Percentiles rank a stretch among this genome's conserved stretches.
phyloP scores from a whole-genome alignment of 2,888 invertebrate genomes.

The Hoplodrina blanda region DNA sequence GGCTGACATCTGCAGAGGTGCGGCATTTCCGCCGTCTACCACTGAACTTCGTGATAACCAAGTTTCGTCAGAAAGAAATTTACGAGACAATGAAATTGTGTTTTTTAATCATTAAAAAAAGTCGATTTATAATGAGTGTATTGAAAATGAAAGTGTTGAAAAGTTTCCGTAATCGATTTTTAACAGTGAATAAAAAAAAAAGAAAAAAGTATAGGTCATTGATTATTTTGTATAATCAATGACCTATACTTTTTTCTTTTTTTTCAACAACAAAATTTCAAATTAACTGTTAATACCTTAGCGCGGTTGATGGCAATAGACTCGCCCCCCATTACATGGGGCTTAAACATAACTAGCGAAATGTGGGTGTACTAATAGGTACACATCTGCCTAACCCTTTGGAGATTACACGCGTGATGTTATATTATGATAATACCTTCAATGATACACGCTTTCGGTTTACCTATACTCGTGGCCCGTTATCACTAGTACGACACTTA shows the following conservation, averaged over 20 bases:
- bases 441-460: background rate
- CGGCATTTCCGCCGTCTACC: slow-evolving; percentile 75
- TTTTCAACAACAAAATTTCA: background rate
- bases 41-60: slow-evolving; percentile 48
- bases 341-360: no score
- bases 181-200: background rate
- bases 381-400: no score
- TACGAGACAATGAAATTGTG: slow-evolving; percentile 18
- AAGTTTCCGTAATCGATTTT: background rate
- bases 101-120: slow-evolving; percentile 5
- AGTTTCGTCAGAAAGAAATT: slow-evolving; percentile 1
- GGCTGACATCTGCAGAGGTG: slow-evolving; percentile 90
- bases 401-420: no score
- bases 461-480: background rate
- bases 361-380: no score
- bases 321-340: no score
- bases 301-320: no score
- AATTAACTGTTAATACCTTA: background rate
- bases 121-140: background rate
- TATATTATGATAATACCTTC: background rate
- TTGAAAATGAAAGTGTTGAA: background rate
- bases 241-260: no score
- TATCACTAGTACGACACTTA: background rate
- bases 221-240: no score
- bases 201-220: background rate